Conservation (phyloP, 2,113 vertebrate genomes). For the Cyprinodon tularosa region DNA sequence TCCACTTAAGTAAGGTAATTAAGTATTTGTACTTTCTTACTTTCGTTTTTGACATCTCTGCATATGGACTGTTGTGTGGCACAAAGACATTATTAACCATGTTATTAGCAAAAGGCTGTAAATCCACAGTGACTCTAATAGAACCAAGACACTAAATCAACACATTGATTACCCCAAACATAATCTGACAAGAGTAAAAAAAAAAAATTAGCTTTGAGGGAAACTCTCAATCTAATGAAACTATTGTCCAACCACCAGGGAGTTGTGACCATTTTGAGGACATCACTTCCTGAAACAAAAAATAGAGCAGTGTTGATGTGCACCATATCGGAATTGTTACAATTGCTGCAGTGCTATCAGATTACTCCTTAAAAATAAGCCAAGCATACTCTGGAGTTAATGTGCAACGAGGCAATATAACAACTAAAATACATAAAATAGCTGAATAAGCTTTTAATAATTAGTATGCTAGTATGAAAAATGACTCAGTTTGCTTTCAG, state of each 20-base stretch:
- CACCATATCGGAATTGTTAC: background rate
- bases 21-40: too few relatives aligned
- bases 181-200: background rate
- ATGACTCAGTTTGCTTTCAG: too few relatives aligned
- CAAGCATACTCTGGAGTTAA: background rate
- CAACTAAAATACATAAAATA: background rate
- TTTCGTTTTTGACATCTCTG: too few relatives aligned
- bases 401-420: background rate
- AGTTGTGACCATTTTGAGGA: background rate
- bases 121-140: too few relatives aligned
- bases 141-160: too few relatives aligned
- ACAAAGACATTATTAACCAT: too few relatives aligned
- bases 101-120: too few relatives aligned
- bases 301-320: background rate
- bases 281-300: background rate
- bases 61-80: background rate
- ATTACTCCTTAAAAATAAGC: background rate
- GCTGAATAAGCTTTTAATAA: background rate
- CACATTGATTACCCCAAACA: too few relatives aligned
- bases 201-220: background rate
- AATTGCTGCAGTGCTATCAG: background rate
- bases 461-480: background rate
- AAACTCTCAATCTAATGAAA: background rate
- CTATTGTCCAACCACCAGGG: background rate
- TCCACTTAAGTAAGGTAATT: too few relatives aligned